Conservation (phyloP, 2,797 vertebrate species). For the Euphonia xanthogaster region DNA sequence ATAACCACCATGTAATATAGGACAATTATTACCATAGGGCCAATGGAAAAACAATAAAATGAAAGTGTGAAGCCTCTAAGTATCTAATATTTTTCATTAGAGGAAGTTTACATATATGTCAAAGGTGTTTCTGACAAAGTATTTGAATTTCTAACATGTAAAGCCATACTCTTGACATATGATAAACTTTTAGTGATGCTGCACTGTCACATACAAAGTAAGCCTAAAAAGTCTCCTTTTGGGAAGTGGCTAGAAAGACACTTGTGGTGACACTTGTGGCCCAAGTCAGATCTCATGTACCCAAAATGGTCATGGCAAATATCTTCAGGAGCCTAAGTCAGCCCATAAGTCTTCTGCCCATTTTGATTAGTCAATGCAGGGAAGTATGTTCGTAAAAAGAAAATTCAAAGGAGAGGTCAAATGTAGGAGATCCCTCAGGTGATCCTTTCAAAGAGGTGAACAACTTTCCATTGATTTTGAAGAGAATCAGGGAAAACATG, state of each 20-base stretch:
- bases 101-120: not conserved
- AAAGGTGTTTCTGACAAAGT: not conserved
- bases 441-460: not conserved
- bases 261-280: not conserved
- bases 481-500: not conserved
- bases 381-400: not conserved
- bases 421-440: not conserved
- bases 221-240: not conserved
- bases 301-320: not conserved
- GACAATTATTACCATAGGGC: not conserved
- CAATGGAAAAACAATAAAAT: not conserved
- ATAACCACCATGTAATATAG: not conserved
- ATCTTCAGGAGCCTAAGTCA: not conserved
- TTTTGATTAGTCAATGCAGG: not conserved
- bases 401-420: not conserved
- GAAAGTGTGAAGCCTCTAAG: not conserved
- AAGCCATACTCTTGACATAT: not conserved
- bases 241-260: not conserved
- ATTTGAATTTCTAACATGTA: not conserved
- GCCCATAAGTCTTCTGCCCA: not conserved
- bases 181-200: not conserved
- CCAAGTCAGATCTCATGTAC: not conserved
- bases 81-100: not conserved
- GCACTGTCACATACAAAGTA: not conserved
- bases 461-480: not conserved